Conservation (phyloP, 2,113 vertebrate species). For the Puntigrus tetrazona region DNA sequence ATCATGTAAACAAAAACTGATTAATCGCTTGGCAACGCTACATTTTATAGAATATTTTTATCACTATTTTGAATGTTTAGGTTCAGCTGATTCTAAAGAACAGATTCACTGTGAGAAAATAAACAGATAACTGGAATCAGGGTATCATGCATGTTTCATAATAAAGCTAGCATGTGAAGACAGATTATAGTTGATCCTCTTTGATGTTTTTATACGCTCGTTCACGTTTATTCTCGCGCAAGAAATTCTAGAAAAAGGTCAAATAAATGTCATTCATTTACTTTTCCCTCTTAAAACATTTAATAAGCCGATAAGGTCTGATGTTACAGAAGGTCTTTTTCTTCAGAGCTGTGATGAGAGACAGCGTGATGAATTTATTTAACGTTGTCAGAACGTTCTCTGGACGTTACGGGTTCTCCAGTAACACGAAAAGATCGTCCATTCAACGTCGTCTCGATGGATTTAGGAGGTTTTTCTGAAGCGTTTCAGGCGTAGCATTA, state of each 20-base stretch:
- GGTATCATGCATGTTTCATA: neutral
- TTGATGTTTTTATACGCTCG: neutral
- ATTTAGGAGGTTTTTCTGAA: neutral
- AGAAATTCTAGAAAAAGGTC: neutral
- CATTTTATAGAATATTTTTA: neutral
- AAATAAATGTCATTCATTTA: constrained; percentile 22
- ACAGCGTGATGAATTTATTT: neutral
- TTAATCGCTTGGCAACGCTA: too few species aligned
- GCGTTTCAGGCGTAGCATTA: neutral
- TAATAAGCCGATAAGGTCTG: constrained; percentile 11
- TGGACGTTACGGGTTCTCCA: neutral
- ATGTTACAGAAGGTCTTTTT: neutral
- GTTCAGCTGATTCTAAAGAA: neutral
- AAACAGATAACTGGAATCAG: too few species aligned
- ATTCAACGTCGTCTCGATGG: neutral
- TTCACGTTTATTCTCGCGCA: neutral
- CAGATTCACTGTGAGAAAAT: neutral
- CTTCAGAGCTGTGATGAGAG: neutral
- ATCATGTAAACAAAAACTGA: too few species aligned
- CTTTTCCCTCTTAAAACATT: neutral
- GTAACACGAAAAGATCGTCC: neutral
- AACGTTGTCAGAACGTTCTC: neutral
- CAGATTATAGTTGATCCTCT: neutral
- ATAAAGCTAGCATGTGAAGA: neutral
- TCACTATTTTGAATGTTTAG: neutral